These are phyloP conservation scores for Lophius piscatorius DNA, from an alignment of 2,113 vertebrate genomes.

Conservation along the genomic window DNA sequence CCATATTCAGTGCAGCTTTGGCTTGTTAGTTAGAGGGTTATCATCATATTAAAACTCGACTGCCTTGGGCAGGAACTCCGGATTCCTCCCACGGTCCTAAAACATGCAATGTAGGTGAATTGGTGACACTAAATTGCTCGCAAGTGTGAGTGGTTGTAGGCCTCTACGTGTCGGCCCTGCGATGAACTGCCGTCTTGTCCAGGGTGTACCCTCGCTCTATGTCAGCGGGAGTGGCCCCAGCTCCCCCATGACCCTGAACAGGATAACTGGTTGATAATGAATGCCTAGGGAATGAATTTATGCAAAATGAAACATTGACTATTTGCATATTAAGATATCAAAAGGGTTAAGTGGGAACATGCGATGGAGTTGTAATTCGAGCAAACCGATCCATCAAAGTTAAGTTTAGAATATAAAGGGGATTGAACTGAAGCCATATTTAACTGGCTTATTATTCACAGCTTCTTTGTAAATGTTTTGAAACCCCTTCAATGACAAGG, in stretches of 20 bases:
- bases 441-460: constrained; percentile 27
- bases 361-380: neutral
- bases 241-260: no score
- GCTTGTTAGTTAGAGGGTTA: constrained; percentile 30
- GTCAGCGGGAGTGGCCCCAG: no score
- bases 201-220: no score
- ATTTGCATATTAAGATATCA: neutral
- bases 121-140: no score
- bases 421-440: neutral
- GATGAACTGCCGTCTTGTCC: no score
- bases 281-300: constrained; percentile 21
- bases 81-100: no score
- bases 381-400: constrained; percentile 4
- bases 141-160: no score
- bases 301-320: constrained; percentile 10
- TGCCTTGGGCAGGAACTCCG: no score
- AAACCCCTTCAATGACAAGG: constrained; percentile 28
- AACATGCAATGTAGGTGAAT: no score
- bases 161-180: no score
- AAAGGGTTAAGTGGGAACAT: neutral
- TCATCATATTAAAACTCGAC: constrained; percentile 36
- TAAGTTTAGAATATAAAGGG: constrained; percentile 1
- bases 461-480: constrained; percentile 13
- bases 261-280: constrained; percentile 16
- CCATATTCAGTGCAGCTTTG: constrained; percentile 15